These are phyloP conservation scores for Neocloeon triangulifer DNA, from an alignment of 1,140 invertebrate species.

Conservation along the genomic window DNA sequence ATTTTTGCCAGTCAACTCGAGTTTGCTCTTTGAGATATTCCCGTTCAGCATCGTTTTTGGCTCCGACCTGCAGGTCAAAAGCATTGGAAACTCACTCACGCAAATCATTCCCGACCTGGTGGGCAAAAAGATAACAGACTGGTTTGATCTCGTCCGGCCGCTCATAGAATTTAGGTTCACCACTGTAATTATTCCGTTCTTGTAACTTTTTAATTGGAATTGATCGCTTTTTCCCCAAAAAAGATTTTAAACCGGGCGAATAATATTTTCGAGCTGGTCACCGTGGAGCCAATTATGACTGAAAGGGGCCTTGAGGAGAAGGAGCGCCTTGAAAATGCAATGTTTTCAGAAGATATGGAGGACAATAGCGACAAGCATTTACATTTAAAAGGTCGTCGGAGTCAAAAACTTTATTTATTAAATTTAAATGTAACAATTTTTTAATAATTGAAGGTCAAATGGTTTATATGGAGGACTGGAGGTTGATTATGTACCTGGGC, in stretches of 20 bases:
- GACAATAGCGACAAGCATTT: constrained; percentile 43
- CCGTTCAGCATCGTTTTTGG: constrained; percentile 94
- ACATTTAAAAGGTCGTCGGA: constrained; percentile 45
- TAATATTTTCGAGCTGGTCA: constrained; percentile 88
- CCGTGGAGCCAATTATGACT: constrained; percentile 54
- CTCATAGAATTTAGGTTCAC: constrained; percentile 84
- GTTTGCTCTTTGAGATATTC: constrained; percentile 88
- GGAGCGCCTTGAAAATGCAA: constrained; percentile 19
- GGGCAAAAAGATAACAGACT: constrained; percentile 71
- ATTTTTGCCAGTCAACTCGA: constrained; percentile 64
- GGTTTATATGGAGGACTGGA: constrained; percentile 96
- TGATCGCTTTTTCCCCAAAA: constrained; percentile 9
- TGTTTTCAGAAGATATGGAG: constrained; percentile 36
- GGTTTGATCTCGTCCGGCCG: constrained; percentile 75
- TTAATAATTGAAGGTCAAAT: constrained; percentile 83
- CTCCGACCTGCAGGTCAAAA: constrained; percentile 68
- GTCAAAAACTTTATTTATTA: constrained; percentile 1
- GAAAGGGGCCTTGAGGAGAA: constrained; percentile 29
- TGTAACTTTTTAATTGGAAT: not conserved
- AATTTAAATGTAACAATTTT: too few relatives aligned
- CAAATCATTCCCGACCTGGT: constrained; percentile 69
- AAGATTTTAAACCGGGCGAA: constrained; percentile 86
- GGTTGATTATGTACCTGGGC: constrained; percentile 87
- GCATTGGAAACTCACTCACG: constrained; percentile 77
- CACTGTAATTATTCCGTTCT: constrained; percentile 50